Conservation (phyloP, 2,888 invertebrate species). For the Nephrotoma flavescens region DNA sequence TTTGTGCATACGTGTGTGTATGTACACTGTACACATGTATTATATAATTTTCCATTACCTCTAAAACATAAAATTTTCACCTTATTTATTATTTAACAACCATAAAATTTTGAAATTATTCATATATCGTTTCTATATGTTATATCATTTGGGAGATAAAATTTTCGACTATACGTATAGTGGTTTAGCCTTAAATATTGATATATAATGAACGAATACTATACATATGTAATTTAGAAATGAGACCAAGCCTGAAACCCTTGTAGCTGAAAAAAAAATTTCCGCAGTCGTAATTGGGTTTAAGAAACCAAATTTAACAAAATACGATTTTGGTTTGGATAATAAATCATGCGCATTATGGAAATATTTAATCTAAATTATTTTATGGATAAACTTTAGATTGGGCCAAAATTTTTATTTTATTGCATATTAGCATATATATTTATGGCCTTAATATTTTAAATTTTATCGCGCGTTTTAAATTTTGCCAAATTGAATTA, state of each 20-base stretch:
- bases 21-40: not conserved
- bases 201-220: too few species aligned
- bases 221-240: too few species aligned
- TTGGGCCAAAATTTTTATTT: not conserved
- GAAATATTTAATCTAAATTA: not conserved
- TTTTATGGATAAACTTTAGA: not conserved
- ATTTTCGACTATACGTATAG: not conserved
- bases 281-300: not conserved
- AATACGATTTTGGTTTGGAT: not conserved
- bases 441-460: not conserved
- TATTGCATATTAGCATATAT: not conserved
- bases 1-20: not conserved
- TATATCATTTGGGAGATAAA: not conserved
- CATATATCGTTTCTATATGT: not conserved
- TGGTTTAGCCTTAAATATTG: not conserved
- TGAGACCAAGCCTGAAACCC: not conserved
- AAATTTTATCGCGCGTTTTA: not conserved
- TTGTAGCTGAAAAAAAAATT: not conserved
- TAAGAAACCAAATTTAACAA: not conserved
- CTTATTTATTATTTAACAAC: not conserved
- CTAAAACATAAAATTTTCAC: not conserved
- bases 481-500: not conserved
- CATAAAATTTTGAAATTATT: not conserved
- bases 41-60: not conserved
- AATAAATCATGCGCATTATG: not conserved